These are phyloP conservation scores for Notospermus geniculatus DNA, from an alignment of 1,140 invertebrate species.

Conservation along the genomic window DNA sequence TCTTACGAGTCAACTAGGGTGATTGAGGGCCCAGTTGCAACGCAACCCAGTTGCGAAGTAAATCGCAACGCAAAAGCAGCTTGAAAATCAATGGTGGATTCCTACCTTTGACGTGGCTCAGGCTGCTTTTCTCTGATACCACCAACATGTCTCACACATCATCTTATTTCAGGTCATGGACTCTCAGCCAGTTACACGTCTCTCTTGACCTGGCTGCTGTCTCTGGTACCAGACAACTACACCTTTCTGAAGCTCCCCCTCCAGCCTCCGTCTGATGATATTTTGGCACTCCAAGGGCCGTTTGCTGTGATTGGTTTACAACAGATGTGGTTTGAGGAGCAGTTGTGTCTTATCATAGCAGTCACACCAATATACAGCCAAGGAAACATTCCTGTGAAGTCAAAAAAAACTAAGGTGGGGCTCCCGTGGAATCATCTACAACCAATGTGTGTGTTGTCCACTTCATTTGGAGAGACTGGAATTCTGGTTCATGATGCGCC, in stretches of 20 bases:
- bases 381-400: slow-evolving; percentile 21
- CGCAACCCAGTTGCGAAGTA: no score
- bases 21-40: no score
- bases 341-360: slow-evolving; percentile 40
- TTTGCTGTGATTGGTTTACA: slow-evolving; percentile 51
- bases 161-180: slow-evolving; percentile 28
- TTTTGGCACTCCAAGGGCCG: slow-evolving; percentile 20
- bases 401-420: slow-evolving; percentile 38
- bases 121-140: no score
- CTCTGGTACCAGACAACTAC: slow-evolving; percentile 45
- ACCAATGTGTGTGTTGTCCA: no score
- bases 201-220: slow-evolving; percentile 46
- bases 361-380: slow-evolving; percentile 32
- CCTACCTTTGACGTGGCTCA: no score
- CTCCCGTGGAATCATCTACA: no score
- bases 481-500: no score
- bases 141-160: no score
- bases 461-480: no score
- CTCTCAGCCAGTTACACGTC: slow-evolving; percentile 47
- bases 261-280: slow-evolving; percentile 2
- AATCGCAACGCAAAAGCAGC: no score
- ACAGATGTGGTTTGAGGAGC: slow-evolving; percentile 43
- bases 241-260: slow-evolving; percentile 12
- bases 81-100: no score
- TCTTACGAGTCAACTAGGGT: no score